Conservation (phyloP, 2,797 vertebrate genomes). For the Oceanodroma leucorhoa region DNA sequence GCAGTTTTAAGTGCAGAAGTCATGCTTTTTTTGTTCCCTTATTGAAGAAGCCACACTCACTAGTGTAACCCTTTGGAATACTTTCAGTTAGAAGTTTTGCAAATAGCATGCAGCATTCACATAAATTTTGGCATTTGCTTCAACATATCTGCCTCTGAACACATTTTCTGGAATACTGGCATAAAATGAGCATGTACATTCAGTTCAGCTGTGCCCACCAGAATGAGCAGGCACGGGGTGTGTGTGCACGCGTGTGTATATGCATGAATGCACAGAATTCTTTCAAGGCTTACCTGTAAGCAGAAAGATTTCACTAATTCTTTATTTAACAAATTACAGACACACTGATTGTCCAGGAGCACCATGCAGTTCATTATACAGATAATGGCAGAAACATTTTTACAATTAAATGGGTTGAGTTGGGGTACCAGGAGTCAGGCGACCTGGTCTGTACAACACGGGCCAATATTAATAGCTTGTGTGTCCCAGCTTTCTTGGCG, state of each 20-base stretch:
- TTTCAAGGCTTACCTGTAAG: background rate
- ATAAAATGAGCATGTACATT: background rate
- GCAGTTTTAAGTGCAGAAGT: background rate
- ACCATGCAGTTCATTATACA: background rate
- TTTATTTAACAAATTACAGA: background rate
- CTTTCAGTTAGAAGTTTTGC: background rate
- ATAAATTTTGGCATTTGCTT: background rate
- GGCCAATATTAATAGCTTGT: background rate
- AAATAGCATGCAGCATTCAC: background rate
- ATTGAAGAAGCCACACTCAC: background rate
- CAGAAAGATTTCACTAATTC: background rate
- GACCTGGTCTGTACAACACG: fast-evolving
- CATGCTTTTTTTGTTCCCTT: fast-evolving
- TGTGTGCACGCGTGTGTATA: fast-evolving
- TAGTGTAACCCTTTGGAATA: background rate
- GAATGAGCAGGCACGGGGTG: background rate
- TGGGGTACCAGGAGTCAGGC: background rate
- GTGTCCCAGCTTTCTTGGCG: background rate
- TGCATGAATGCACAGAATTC: background rate
- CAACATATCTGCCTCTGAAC: background rate
- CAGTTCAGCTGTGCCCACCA: background rate
- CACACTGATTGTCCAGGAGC: background rate
- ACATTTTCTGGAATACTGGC: background rate
- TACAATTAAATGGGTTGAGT: background rate
- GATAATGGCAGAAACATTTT: background rate